Conservation (phyloP, 2,113 vertebrate genomes). For the Oryzias curvinotus region DNA sequence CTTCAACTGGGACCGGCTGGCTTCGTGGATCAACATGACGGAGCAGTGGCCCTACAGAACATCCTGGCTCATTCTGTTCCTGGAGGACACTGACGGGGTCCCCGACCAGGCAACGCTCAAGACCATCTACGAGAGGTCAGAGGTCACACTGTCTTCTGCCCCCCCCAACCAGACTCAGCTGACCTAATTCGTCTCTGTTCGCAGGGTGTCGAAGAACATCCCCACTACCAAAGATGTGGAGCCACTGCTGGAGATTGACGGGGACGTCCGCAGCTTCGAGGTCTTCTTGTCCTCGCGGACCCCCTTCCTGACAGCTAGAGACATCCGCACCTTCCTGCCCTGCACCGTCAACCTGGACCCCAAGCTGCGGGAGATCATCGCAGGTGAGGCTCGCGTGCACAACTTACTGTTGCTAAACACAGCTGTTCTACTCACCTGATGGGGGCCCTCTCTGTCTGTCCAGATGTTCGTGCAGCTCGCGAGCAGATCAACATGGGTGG, state of each 20-base stretch:
- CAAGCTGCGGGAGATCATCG: slow-evolving; percentile 95
- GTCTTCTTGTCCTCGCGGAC: slow-evolving; percentile 94
- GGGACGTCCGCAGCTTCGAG: slow-evolving; percentile 93
- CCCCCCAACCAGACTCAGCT: not conserved
- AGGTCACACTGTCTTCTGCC: not conserved
- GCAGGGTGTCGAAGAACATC: slow-evolving; percentile 93
- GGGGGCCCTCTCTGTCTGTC: not conserved
- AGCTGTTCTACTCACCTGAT: not conserved
- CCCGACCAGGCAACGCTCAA: slow-evolving; percentile 89
- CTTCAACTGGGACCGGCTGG: slow-evolving; percentile 96
- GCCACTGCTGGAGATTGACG: slow-evolving; percentile 97
- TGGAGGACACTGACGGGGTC: slow-evolving; percentile 91
- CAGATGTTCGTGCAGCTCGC: slow-evolving; percentile 93
- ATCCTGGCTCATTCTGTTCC: slow-evolving; percentile 93
- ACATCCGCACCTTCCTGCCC: slow-evolving; percentile 93
- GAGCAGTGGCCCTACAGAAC: slow-evolving; percentile 98
- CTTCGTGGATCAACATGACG: slow-evolving; percentile 98
- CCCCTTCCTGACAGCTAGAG: slow-evolving; percentile 89
- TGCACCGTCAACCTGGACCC: slow-evolving; percentile 98
- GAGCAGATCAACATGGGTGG: slow-evolving; percentile 92
- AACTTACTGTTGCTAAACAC: not conserved
- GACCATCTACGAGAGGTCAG: slow-evolving; percentile 93
- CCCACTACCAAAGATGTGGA: slow-evolving; percentile 98
- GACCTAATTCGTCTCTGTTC: slow-evolving; percentile 1
- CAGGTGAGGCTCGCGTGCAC: slow-evolving; percentile 74